Evolutionary conservation across 2,797 vertebrate genomes (phyloP).

Genomic region (Pempheris klunzingeri): DNA sequence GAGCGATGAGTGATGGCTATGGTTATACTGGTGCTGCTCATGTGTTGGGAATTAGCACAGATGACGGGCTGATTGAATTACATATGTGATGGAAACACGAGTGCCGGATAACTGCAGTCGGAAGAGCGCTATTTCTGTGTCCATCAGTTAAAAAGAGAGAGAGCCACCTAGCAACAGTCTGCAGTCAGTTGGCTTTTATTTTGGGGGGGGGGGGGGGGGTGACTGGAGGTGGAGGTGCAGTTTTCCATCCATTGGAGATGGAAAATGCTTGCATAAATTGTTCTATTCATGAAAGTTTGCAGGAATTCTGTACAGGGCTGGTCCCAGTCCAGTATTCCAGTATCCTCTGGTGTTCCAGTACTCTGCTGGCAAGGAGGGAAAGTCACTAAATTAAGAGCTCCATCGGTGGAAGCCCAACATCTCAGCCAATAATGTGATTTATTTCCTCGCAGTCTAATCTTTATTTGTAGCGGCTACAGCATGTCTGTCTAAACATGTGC

Average conservation of each 20-base stretch:
- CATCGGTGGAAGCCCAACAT: slow-evolving; percentile 48
- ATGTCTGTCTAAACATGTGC: slow-evolving; percentile 25
- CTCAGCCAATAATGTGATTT: slow-evolving; percentile 58
- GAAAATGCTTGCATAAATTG: slow-evolving; percentile 72
- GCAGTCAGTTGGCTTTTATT: slow-evolving; percentile 30
- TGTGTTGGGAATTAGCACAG: slow-evolving; percentile 72
- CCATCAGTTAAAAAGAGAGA: slow-evolving; percentile 64
- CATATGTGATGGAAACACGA: slow-evolving; percentile 75
- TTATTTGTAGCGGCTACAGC: slow-evolving; percentile 36
- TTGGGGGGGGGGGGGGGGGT: background rate
- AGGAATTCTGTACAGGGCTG: slow-evolving; percentile 57
- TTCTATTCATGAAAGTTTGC: slow-evolving; percentile 74
- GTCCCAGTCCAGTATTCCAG: slow-evolving; percentile 63
- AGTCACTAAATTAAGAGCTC: slow-evolving; percentile 64
- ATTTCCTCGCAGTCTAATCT: slow-evolving; percentile 40
- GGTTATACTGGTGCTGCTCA: slow-evolving; percentile 65
- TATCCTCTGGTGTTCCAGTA: slow-evolving; percentile 57
- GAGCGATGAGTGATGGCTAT: slow-evolving; percentile 67
- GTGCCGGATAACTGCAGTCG: slow-evolving; percentile 53
- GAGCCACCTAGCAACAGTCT: slow-evolving; percentile 74
- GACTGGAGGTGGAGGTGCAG: background rate
- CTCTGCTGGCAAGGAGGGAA: slow-evolving; percentile 39
- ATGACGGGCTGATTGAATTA: slow-evolving; percentile 74
- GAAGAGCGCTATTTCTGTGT: slow-evolving; percentile 75
- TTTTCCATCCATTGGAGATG: slow-evolving; percentile 68